phyloP scores from a whole-genome alignment of 2,888 invertebrate genomes.

The Hanleya hanleyi region DNA sequence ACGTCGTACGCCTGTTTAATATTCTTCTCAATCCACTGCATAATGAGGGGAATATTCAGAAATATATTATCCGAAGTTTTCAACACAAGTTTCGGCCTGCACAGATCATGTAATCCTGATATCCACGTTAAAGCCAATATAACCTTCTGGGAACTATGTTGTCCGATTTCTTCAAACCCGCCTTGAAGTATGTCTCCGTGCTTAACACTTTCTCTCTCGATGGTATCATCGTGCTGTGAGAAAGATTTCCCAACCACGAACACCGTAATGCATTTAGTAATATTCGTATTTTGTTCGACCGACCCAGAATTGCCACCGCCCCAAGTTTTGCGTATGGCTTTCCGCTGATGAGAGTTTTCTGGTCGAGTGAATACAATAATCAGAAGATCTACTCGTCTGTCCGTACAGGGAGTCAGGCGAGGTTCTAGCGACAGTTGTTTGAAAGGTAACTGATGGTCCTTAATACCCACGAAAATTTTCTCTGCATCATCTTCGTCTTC shows the following conservation, averaged over 20 bases:
- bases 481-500: too few species aligned
- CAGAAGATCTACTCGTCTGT: background rate
- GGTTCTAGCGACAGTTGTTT: too few species aligned
- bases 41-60: conserved; percentile 39
- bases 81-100: conserved; percentile 34
- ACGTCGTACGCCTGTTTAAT: conserved; percentile 13
- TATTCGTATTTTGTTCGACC: background rate
- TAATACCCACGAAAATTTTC: too few species aligned
- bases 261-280: background rate
- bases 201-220: background rate
- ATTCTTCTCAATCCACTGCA: conserved; percentile 31
- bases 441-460: too few species aligned
- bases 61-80: conserved; percentile 37
- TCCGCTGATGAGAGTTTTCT: background rate
- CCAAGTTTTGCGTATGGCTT: background rate
- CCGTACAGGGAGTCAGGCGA: background rate
- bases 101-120: conserved; percentile 1
- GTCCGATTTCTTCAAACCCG: background rate
- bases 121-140: background rate
- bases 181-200: background rate
- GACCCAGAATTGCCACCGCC: too few species aligned
- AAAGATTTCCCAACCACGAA: background rate
- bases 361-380: background rate
- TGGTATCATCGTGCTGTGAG: background rate
- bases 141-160: background rate